Evolutionary conservation across 2,888 invertebrate species (phyloP), one percentile per base, ranked within the genome.

Genomic region (Eupithecia subumbrata): DNA sequence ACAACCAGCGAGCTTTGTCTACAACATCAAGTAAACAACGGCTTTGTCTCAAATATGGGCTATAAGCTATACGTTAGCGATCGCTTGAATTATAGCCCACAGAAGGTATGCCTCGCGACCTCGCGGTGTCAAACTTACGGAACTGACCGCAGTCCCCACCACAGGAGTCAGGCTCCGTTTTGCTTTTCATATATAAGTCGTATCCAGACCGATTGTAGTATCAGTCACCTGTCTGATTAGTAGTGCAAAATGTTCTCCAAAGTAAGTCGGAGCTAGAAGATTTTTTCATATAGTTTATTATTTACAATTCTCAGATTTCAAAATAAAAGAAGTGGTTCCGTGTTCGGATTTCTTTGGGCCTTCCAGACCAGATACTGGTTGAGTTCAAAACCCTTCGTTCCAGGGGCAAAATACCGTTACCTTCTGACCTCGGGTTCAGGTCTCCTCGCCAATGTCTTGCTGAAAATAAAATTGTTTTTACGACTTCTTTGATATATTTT

Each of bases 61-160:
- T 78, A 72, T 69, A 48, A n/a, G 52, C n/a, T 52, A 25, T 14
- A 71, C 71, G 71, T 71, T 74, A 72, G 85, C 85, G 84, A 88
- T 86, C 85, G 84, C 83, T 83, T 83, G 85, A 88, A 85, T 87
- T 87, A 91, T 88, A 86, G 84, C 81, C 84, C 84, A 83, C 85
- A 87, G 87, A 88, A 88, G 89, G 90, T 89, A 90, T 90, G 90
- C 88, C 86, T 84, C 82, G 85, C 88, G 95, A 94, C 94, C 94
- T 94, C 94, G 94, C 88, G 88, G 90, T 94, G 95, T 95, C 95
- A 94, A 94, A 94, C 90, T 94, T 94, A 93, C 94, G 94, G 94
- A 95, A 95, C 94, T 92, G 93, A 92, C 94, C 93, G 91, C 88
- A 86, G 82, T 81, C 92, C 93, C 94, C 94, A 86, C 94, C 89